These are phyloP conservation scores for Thereva unica DNA, from an alignment of 2,888 invertebrate genomes.

Conservation along the genomic window DNA sequence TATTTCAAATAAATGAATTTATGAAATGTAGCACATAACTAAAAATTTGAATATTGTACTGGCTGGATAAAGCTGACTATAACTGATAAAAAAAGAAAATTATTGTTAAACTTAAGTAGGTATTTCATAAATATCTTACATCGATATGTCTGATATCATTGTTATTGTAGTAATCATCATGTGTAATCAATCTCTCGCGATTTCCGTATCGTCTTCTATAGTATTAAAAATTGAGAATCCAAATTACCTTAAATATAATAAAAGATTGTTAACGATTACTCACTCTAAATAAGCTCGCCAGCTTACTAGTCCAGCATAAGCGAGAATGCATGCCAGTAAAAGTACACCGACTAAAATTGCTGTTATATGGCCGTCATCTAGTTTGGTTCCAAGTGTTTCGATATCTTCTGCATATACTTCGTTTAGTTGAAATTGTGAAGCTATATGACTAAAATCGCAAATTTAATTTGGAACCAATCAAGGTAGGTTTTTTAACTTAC, in stretches of 20 bases:
- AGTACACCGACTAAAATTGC: conserved; percentile 39
- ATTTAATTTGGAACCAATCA: not conserved
- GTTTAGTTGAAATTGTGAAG: conserved; percentile 28
- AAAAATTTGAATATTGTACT: too few species aligned
- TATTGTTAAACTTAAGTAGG: too few species aligned
- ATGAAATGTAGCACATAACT: too few species aligned
- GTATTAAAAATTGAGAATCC: conserved; percentile 8
- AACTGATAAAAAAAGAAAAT: too few species aligned
- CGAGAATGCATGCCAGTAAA: conserved; percentile 25
- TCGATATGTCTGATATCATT: conserved; percentile 41
- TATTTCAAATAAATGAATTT: too few species aligned
- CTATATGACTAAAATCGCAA: conserved; percentile 30
- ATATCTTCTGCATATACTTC: conserved; percentile 39
- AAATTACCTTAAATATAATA: not conserved
- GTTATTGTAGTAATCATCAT: conserved; percentile 42
- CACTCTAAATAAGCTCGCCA: conserved; percentile 41
- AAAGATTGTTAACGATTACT: conserved; percentile 11
- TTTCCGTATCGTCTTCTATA: conserved; percentile 42
- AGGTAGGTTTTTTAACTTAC: conserved; percentile 17
- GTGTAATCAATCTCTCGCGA: conserved; percentile 42
- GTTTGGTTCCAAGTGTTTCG: conserved; percentile 32
- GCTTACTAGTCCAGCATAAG: conserved; percentile 39
- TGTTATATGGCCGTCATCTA: conserved; percentile 40
- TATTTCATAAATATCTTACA: conserved; percentile 1
- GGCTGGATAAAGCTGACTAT: too few species aligned